These are phyloP conservation scores for Bagarius yarrelli DNA, from an alignment of 2,113 vertebrate species.

Conservation along the genomic window DNA sequence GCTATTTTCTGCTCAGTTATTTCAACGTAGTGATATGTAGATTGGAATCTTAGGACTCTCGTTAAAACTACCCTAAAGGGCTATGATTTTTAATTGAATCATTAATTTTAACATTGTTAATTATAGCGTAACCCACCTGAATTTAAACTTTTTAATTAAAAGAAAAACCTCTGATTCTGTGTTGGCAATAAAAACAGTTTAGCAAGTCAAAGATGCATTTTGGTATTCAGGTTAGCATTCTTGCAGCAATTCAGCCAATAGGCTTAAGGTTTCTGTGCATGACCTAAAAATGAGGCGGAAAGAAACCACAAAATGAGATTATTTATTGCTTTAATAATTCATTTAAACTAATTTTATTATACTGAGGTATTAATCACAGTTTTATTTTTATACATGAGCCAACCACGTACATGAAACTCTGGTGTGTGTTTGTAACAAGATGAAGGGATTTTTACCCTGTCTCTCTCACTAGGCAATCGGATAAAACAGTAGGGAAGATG, in stretches of 20 bases:
- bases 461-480: slow-evolving; percentile 39
- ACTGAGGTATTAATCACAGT: background rate
- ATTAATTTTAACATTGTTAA: no score
- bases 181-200: background rate
- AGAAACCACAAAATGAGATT: background rate
- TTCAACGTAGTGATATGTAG: no score
- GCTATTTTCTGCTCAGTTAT: no score
- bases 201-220: background rate
- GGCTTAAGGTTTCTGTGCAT: background rate
- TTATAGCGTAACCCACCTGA: no score
- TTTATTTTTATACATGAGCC: slow-evolving; percentile 7
- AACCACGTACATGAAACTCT: slow-evolving; percentile 6
- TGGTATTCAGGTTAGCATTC: background rate
- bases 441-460: slow-evolving; percentile 34
- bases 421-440: slow-evolving; percentile 34
- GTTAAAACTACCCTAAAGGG: no score
- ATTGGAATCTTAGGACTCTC: no score
- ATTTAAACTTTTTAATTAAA: background rate
- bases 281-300: slow-evolving; percentile 4
- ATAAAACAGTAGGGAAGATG: slow-evolving; percentile 48
- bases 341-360: no score
- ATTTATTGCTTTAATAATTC: no score
- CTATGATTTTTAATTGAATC: no score
- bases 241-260: background rate
- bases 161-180: background rate